A percentile compares a stretch with the other conserved stretches of the same genome.
phyloP scores from a whole-genome alignment of 1,140 invertebrate genomes.

The Cydia fagiglandana region DNA sequence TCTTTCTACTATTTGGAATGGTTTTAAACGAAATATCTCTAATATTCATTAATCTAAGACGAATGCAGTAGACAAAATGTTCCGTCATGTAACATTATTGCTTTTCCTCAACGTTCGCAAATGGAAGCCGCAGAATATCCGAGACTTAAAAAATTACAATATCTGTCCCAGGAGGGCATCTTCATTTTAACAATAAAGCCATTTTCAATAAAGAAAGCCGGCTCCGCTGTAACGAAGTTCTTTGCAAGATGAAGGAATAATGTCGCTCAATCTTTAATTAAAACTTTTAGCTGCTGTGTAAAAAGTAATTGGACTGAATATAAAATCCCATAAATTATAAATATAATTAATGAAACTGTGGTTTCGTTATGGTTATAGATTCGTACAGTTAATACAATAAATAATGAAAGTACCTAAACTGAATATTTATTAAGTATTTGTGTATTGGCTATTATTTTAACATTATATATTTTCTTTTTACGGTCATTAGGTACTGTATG shows the following conservation, averaged over 20 bases:
- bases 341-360: neutral
- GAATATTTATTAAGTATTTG: no score
- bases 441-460: no score
- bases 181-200: slow-evolving; percentile 33
- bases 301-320: slow-evolving; percentile 56
- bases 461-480: no score
- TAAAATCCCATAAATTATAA: slow-evolving; percentile 41
- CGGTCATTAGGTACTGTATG: no score
- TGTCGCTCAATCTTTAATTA: slow-evolving; percentile 66
- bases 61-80: neutral
- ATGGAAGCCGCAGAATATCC: slow-evolving; percentile 6
- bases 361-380: neutral
- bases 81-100: slow-evolving; percentile 14
- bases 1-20: no score
- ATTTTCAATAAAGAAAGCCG: slow-evolving; percentile 45
- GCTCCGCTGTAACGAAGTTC: slow-evolving; percentile 43
- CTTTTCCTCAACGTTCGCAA: neutral
- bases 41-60: neutral
- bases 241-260: slow-evolving; percentile 51
- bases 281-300: slow-evolving; percentile 53
- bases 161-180: slow-evolving; percentile 30
- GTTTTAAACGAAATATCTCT: no score
- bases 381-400: no score
- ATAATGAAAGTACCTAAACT: no score
- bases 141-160: slow-evolving; percentile 25